These are phyloP conservation scores for Andrena bucephala DNA, from an alignment of 2,888 invertebrate species.

Conservation along the genomic window DNA sequence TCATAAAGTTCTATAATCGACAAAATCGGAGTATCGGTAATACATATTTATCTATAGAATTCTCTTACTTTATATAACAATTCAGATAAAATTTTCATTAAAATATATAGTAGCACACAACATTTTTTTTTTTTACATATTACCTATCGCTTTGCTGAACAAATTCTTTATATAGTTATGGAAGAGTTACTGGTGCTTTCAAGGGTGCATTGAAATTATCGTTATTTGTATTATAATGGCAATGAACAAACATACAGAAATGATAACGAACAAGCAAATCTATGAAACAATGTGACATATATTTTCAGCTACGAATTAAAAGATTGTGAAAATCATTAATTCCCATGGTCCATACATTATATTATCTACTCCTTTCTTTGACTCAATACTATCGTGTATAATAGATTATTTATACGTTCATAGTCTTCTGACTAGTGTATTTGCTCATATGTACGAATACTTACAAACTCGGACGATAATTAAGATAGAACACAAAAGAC, in stretches of 20 bases:
- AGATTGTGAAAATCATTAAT: conserved; percentile 16
- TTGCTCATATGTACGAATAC: not conserved
- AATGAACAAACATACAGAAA: conserved; percentile 2
- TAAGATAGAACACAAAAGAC: not conserved
- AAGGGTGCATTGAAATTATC: conserved; percentile 20
- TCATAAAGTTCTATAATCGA: conserved; percentile 38
- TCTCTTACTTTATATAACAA: conserved; percentile 49
- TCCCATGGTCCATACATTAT: conserved; percentile 51
- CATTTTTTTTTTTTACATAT: conserved; percentile 32
- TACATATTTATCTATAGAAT: conserved; percentile 40
- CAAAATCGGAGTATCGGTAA: conserved; percentile 26
- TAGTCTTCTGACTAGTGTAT: not conserved
- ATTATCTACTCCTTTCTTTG: not conserved
- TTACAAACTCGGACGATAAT: not conserved
- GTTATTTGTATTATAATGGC: not conserved
- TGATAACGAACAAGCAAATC: not conserved
- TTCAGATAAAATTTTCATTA: conserved; percentile 58
- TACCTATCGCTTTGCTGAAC: conserved; percentile 26
- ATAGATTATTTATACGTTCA: not conserved
- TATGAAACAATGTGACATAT: conserved; percentile 10
- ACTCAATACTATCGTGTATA: conserved; percentile 3
- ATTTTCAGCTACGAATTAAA: not conserved
- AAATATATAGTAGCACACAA: conserved; percentile 54
- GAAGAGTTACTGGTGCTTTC: conserved; percentile 6
- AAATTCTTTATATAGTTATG: conserved; percentile 11